Evolutionary conservation across 2,888 invertebrate species (phyloP).

Genomic region (Agrilus cyanescens): DNA sequence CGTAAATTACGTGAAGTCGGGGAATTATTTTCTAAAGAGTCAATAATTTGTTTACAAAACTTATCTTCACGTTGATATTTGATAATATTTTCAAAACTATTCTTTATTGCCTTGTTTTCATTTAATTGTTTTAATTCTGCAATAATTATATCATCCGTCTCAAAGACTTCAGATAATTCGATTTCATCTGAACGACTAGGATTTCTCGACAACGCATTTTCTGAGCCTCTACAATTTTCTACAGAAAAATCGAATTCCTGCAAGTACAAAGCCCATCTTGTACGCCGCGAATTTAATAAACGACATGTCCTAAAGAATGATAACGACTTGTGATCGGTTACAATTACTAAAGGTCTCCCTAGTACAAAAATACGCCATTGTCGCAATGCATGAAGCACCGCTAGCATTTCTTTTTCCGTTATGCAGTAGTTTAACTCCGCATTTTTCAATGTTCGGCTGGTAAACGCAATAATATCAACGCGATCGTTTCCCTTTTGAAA

Average conservation of each 20-base stretch:
- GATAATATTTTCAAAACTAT: too few relatives aligned
- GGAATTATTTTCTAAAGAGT: too few relatives aligned
- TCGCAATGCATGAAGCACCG: conserved; percentile 11
- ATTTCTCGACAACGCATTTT: conserved; percentile 8
- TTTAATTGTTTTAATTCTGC: too few relatives aligned
- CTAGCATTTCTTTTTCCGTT: conserved; percentile 12
- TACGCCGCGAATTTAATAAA: conserved; percentile 9
- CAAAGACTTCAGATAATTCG: too few relatives aligned
- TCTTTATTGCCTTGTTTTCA: too few relatives aligned
- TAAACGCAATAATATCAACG: conserved; percentile 5
- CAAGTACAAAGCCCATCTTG: conserved; percentile 12
- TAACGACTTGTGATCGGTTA: conserved; percentile 11
- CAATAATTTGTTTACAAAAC: too few relatives aligned
- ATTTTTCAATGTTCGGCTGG: conserved; percentile 10
- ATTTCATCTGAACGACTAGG: too few relatives aligned
- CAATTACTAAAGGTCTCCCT: conserved; percentile 9
- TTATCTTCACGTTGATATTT: too few relatives aligned
- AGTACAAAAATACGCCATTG: conserved; percentile 11
- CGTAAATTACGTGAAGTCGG: too few relatives aligned
- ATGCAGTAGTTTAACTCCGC: conserved; percentile 9
- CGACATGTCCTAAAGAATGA: conserved; percentile 12
- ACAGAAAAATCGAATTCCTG: conserved; percentile 14
- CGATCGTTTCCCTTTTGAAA: conserved; percentile 8
- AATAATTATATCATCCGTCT: too few relatives aligned
- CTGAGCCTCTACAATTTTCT: conserved; percentile 7